Percentiles rank a stretch among this genome's conserved stretches.
phyloP scores from a whole-genome alignment of 2,888 invertebrate species.

The Plutella xylostella region DNA sequence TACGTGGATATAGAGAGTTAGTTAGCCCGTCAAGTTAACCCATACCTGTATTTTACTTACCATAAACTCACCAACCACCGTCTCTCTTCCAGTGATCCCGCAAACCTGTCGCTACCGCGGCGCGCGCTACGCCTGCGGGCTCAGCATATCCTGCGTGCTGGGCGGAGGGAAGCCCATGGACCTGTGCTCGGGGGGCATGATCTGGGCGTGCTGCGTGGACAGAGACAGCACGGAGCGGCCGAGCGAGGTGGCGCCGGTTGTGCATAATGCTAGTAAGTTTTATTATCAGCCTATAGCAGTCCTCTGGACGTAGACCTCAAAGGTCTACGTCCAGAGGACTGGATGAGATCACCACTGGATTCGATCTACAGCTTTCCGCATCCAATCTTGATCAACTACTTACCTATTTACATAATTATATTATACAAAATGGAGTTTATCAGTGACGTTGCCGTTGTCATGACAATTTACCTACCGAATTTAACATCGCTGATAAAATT shows the following conservation, averaged over 20 bases:
- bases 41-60: neutral
- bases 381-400: too few species aligned
- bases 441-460: too few species aligned
- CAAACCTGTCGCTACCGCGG: slow-evolving; percentile 89
- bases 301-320: too few species aligned
- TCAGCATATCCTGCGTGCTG: slow-evolving; percentile 91
- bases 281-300: too few species aligned
- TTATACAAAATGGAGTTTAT: too few species aligned
- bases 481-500: too few species aligned
- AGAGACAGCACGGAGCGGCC: slow-evolving; percentile 71
- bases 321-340: too few species aligned
- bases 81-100: slow-evolving; percentile 80
- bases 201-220: slow-evolving; percentile 95
- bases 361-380: too few species aligned
- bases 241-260: slow-evolving; percentile 71
- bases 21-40: neutral
- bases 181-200: slow-evolving; percentile 92
- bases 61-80: neutral
- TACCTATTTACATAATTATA: too few species aligned
- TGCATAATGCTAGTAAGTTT: slow-evolving; percentile 91
- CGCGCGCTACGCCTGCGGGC: slow-evolving; percentile 87
- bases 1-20: too few species aligned
- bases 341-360: too few species aligned
- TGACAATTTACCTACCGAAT: too few species aligned
- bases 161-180: slow-evolving; percentile 90